Base-by-base conservation (phyloP, 2,113 vertebrate species). In the Ctenodactylus gundi region DNA sequence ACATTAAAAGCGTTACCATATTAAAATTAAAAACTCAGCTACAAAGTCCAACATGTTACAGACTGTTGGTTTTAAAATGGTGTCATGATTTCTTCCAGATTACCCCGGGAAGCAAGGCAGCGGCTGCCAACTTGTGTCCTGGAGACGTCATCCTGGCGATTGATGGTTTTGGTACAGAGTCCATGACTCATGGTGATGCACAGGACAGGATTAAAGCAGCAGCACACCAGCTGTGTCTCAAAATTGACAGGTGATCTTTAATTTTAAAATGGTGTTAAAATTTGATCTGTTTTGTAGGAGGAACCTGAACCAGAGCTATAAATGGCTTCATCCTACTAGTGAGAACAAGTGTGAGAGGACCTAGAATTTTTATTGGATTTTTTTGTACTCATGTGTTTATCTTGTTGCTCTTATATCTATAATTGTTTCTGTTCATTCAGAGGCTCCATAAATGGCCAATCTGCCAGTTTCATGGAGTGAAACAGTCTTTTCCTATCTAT, bases 151-250 rank as follows among this genome's bases (percentile, higher is more conserved):
- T 99, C 97, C 49, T 99, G 97, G 99, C 99, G 94, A 99, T 99
- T 41, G 99, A 99, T 70, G 99, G 99, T 39, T 98, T 98, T 49
- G 95, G 98, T 3, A 98, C 99, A 36, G 97, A 98, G 51, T 98
- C 98, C 88, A 99, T 99, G 99, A 99, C 99, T 96, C 99, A 99
- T 85, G 99, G 98, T 6, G 99, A 99, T 83, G 99, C 99, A 15
- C 99, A 99, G 97, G 99, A 99, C 98, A 99, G 98, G 97, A 99
- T 99, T 92, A 99, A 99, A 96, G 99, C 99, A 86, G 98, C 99
- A n/a, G 90, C 88, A 70, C 90, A 97, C 57, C 98, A 98, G 94
- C 99, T 99, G 93, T 98, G 95, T 72, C 98, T 99, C 94, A 99
- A 98, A 95, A 98, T 99, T 94, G 99, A 99, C 97, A 99, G 99